These are phyloP conservation scores for Euclidia mi DNA, from an alignment of 2,888 invertebrate genomes.

Conservation along the genomic window DNA sequence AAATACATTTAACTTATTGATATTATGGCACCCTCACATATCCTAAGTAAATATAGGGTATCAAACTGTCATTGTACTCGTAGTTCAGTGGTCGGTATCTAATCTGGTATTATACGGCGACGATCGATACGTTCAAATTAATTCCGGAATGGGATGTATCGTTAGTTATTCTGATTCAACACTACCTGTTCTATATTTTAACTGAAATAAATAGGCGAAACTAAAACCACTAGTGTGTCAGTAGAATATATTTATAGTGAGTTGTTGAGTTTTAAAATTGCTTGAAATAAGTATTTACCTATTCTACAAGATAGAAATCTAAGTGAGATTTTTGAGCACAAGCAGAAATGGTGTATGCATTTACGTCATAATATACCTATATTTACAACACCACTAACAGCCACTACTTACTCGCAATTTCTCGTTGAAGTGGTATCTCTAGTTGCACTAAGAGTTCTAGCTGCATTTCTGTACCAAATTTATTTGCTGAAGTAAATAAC, in stretches of 20 bases:
- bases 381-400: too few relatives aligned
- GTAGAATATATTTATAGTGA: not conserved
- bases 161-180: slow-evolving; percentile 18
- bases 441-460: too few relatives aligned
- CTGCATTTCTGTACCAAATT: too few relatives aligned
- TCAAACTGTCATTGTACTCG: slow-evolving; percentile 29
- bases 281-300: not conserved
- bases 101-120: slow-evolving; percentile 36
- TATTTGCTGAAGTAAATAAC: too few relatives aligned
- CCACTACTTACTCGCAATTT: too few relatives aligned
- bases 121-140: slow-evolving; percentile 53
- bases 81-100: slow-evolving; percentile 35
- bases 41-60: slow-evolving; percentile 33
- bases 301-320: too few relatives aligned
- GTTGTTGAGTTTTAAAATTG: not conserved
- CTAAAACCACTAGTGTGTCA: not conserved
- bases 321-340: too few relatives aligned
- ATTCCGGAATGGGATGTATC: slow-evolving; percentile 39
- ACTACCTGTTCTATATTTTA: slow-evolving; percentile 15
- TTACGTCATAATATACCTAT: too few relatives aligned
- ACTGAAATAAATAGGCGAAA: slow-evolving; percentile 11
- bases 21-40: slow-evolving; percentile 6
- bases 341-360: too few relatives aligned
- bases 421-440: too few relatives aligned
- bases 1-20: too few relatives aligned